phyloP scores from a whole-genome alignment of 30 jellyfish, hydroid and myxozoan species.

The Turritopsis rubra region DNA sequence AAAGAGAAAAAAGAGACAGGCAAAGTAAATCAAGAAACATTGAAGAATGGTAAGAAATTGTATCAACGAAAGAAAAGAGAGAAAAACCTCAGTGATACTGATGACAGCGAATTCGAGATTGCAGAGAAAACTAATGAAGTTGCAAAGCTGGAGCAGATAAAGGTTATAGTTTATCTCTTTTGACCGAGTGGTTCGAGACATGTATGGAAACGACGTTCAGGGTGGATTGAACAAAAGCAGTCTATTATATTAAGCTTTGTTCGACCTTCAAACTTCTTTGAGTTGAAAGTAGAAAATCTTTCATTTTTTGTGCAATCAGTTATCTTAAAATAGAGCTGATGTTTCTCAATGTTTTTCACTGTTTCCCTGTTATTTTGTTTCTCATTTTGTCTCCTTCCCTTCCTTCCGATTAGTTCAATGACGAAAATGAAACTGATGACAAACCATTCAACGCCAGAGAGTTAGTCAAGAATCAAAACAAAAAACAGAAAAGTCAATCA shows the following conservation, averaged over 20 bases:
- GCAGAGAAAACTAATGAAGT: not conserved
- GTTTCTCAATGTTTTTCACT: too few species aligned
- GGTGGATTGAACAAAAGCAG: too few species aligned
- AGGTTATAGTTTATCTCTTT: not conserved
- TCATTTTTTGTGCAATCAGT: too few species aligned
- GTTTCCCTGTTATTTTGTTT: not conserved
- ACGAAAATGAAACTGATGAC: not conserved
- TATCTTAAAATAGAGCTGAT: too few species aligned
- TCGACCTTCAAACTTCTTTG: too few species aligned
- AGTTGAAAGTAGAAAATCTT: too few species aligned
- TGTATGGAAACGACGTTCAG: too few species aligned
- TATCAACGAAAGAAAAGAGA: not conserved
- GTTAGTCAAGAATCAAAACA: slow-evolving; percentile 58
- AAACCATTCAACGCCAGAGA: slow-evolving; percentile 29
- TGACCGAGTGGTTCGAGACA: too few species aligned
- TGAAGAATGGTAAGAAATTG: not conserved
- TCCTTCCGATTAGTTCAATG: not conserved
- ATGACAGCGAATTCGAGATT: slow-evolving; percentile 25
- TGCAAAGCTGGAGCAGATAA: not conserved
- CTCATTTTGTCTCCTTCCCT: not conserved
- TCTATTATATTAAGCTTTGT: too few species aligned
- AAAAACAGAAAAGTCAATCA: slow-evolving; percentile 65
- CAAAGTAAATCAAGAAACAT: not conserved
- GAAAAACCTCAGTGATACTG: not conserved
- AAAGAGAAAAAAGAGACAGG: not conserved